These are phyloP conservation scores for Herminia tarsipennalis DNA, from an alignment of 2,888 invertebrate species.

Conservation along the genomic window DNA sequence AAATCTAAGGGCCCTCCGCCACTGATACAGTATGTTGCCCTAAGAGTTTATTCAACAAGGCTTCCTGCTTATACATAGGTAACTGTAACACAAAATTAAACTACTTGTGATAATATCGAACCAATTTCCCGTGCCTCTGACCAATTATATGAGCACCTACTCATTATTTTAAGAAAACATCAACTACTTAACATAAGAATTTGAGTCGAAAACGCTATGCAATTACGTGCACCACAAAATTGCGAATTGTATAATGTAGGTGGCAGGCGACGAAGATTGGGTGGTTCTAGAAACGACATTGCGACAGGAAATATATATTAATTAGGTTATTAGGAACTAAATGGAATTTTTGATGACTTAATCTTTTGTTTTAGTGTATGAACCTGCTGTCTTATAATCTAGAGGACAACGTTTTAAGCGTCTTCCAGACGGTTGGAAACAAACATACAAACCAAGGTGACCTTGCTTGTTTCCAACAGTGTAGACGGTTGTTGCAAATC, in stretches of 20 bases:
- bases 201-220: constrained; percentile 66
- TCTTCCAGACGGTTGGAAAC: too few species aligned
- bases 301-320: not conserved
- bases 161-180: constrained; percentile 76
- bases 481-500: too few species aligned
- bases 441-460: too few species aligned
- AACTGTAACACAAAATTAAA: not conserved
- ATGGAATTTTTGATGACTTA: too few species aligned
- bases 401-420: too few species aligned
- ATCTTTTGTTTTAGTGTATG: too few species aligned
- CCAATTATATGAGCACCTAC: constrained; percentile 64
- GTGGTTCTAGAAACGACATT: constrained; percentile 49
- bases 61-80: not conserved
- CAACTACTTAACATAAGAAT: constrained; percentile 72
- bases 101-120: constrained; percentile 47
- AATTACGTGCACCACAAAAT: constrained; percentile 72
- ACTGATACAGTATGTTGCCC: too few species aligned
- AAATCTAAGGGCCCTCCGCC: too few species aligned
- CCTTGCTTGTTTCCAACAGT: too few species aligned
- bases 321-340: not conserved
- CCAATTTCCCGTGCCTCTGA: constrained; percentile 46
- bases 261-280: constrained; percentile 26
- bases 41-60: too few species aligned
- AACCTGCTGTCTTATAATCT: too few species aligned
- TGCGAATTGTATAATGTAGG: constrained; percentile 63